Evolutionary conservation across 2,113 vertebrate species (phyloP).

Genomic region (Dicrurus megarhynchus): DNA sequence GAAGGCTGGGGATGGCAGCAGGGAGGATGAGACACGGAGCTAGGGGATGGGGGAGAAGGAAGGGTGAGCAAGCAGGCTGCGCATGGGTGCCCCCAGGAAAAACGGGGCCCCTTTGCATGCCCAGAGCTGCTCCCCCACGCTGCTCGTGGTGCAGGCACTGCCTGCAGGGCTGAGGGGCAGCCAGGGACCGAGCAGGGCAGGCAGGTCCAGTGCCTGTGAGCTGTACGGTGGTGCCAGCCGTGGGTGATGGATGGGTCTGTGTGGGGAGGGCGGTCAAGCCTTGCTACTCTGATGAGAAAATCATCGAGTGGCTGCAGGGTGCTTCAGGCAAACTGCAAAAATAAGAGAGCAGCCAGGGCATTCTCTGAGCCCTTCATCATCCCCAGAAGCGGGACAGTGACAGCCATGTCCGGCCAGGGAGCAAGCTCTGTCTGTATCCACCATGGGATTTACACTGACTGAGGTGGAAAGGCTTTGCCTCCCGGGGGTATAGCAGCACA

Average conservation of each 20-base stretch:
- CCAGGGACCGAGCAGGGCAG: neutral
- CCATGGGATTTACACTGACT: neutral
- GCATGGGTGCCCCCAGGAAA: accelerated
- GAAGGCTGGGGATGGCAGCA: neutral
- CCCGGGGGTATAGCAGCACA: neutral
- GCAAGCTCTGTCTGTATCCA: neutral
- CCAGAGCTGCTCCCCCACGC: neutral
- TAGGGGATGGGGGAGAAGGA: neutral
- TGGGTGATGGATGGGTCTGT: neutral
- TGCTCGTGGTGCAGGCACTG: accelerated
- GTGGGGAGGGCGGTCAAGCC: neutral
- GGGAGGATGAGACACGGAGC: neutral
- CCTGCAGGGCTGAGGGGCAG: neutral
- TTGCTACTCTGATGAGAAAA: conserved; percentile 34
- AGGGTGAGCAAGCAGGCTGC: neutral
- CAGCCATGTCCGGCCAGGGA: neutral
- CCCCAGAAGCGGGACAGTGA: neutral
- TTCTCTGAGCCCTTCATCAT: neutral
- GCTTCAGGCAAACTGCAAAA: neutral
- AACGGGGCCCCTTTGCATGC: accelerated
- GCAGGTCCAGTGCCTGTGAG: neutral
- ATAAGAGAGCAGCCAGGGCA: neutral
- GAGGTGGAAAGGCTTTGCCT: neutral
- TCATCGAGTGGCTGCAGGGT: neutral
- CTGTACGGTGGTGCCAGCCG: accelerated